phyloP scores from a whole-genome alignment of 2,113 vertebrate genomes.

The Aphelocoma coerulescens region DNA sequence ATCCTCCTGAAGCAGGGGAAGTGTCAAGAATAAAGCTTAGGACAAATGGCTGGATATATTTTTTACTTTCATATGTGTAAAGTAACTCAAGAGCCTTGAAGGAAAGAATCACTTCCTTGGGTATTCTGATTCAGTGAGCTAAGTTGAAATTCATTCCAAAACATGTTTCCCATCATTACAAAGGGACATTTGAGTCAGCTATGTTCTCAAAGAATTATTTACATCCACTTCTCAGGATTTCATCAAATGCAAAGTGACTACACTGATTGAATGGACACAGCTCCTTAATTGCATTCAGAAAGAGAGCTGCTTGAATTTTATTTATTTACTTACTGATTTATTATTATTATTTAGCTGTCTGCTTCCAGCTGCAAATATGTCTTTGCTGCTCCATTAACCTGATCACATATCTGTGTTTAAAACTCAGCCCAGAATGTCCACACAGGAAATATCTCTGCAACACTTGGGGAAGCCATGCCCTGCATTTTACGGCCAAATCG shows the following conservation, averaged over 20 bases:
- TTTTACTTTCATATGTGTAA: background rate
- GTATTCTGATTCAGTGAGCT: background rate
- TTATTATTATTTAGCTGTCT: slow-evolving; percentile 40
- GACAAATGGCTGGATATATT: background rate
- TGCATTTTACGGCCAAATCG: background rate
- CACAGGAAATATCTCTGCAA: background rate
- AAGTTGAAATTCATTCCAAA: background rate
- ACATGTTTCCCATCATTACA: background rate
- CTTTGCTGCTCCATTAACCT: slow-evolving; percentile 16
- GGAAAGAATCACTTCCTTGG: background rate
- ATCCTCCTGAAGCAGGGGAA: background rate
- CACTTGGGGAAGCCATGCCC: background rate
- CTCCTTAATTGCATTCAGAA: background rate
- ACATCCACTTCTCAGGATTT: background rate
- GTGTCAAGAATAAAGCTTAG: background rate
- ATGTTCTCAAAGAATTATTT: background rate
- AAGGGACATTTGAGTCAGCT: background rate
- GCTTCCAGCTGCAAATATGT: slow-evolving; percentile 17
- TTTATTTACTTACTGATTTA: slow-evolving; percentile 42
- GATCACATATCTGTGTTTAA: background rate
- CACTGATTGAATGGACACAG: background rate
- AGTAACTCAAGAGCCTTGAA: background rate
- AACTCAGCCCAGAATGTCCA: background rate
- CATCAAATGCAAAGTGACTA: slow-evolving; percentile 24
- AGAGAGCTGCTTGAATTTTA: background rate